A percentile compares a stretch with the other conserved stretches of the same genome.
phyloP scores from a whole-genome alignment of 2,888 invertebrate species.

The Zaprionus bogoriensis region DNA sequence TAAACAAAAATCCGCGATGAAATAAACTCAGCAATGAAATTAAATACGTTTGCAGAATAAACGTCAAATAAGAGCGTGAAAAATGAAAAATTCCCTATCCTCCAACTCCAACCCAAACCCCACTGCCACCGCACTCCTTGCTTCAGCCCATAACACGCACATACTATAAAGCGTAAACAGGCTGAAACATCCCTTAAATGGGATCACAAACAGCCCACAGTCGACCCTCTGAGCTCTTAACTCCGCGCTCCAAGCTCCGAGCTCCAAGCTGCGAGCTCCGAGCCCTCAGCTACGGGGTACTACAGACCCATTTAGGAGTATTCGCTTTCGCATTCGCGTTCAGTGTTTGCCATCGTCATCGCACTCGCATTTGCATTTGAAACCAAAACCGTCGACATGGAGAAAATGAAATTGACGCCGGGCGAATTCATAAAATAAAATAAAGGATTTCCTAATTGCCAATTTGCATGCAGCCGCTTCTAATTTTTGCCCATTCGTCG shows the following conservation, averaged over 20 bases:
- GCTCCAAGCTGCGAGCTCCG: too few species aligned
- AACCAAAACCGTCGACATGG: constrained; percentile 39
- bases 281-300: too few species aligned
- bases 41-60: constrained; percentile 59
- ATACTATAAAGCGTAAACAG: constrained; percentile 1
- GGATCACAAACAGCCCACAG: constrained; percentile 10
- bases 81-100: constrained; percentile 21
- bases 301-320: constrained; percentile 33
- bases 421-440: constrained; percentile 63
- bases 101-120: not conserved
- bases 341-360: too few species aligned
- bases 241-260: too few species aligned
- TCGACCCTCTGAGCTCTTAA: too few species aligned
- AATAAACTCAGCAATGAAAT: constrained; percentile 57
- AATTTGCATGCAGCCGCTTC: constrained; percentile 76
- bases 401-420: constrained; percentile 56
- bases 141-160: not conserved
- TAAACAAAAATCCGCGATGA: constrained; percentile 32
- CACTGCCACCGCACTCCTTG: not conserved
- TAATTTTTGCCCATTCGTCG: constrained; percentile 72
- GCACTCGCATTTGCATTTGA: constrained; percentile 56
- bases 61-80: constrained; percentile 49
- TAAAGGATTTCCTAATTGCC: constrained; percentile 75
- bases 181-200: constrained; percentile 45
- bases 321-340: not conserved